Conservation (phyloP, 2,113 vertebrate species). For the Acrocephalus kingi region DNA sequence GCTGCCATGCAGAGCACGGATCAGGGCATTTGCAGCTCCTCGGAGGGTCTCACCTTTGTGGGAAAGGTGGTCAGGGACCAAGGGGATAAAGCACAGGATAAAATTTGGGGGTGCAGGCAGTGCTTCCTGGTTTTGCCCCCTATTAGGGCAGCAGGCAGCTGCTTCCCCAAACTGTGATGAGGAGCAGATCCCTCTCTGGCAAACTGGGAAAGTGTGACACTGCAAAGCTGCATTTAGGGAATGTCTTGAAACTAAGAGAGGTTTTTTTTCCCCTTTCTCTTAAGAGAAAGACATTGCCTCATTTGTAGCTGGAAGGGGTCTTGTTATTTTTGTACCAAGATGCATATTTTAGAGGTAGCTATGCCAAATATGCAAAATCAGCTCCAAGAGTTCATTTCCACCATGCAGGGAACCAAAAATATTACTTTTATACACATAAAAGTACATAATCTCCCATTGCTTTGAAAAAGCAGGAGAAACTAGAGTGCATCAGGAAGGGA, state of each 20-base stretch:
- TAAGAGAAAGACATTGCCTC: constrained; percentile 5
- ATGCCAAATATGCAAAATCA: constrained; percentile 34
- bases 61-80: not conserved
- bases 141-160: not conserved
- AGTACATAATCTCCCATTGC: not conserved
- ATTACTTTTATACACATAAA: not conserved
- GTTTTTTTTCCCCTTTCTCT: not conserved
- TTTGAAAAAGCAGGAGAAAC: not conserved
- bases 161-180: not conserved
- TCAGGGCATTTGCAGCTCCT: not conserved
- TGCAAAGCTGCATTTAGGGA: constrained; percentile 8
- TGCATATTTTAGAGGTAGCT: not conserved
- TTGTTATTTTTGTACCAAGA: constrained; percentile 32
- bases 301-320: constrained; percentile 19
- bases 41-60: not conserved
- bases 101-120: not conserved
- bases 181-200: not conserved
- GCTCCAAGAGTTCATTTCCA: constrained; percentile 19
- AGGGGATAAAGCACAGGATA: accelerated
- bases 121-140: not conserved
- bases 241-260: not conserved
- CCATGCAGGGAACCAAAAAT: not conserved
- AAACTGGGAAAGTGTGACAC: not conserved
- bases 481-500: not conserved
- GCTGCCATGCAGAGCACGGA: not conserved